A percentile compares a stretch with the other conserved stretches of the same genome.
Evolutionary conservation across 2,797 vertebrate genomes (phyloP).

Genomic region (Sandelia bainsii): DNA sequence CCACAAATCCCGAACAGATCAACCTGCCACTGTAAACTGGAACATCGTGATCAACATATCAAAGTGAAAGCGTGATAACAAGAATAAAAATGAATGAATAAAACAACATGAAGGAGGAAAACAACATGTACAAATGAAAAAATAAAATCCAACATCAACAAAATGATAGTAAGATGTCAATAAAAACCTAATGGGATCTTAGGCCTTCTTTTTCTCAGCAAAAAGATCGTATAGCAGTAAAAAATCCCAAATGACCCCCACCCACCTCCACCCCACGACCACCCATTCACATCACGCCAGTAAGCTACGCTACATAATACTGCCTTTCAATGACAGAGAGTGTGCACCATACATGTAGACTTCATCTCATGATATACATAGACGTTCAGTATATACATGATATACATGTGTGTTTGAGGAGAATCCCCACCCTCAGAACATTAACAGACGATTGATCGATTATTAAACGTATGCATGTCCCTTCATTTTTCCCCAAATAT

Average conservation of each 20-base stretch:
- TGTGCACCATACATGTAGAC: conserved; percentile 71
- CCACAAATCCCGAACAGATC: conserved; percentile 28
- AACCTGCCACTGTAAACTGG: conserved; percentile 58
- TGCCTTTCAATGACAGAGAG: conserved; percentile 74
- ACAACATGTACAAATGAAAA: conserved; percentile 73
- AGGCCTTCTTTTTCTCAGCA: conserved; percentile 71
- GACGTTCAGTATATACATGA: conserved; percentile 80
- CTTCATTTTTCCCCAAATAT: conserved; percentile 49
- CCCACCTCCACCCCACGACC: not conserved
- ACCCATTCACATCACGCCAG: conserved; percentile 46
- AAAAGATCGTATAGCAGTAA: conserved; percentile 78
- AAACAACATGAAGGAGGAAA: conserved; percentile 61
- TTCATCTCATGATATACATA: conserved; percentile 72
- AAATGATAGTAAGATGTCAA: conserved; percentile 41
- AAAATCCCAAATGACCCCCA: conserved; percentile 58
- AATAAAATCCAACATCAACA: conserved; percentile 57
- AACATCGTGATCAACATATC: conserved; percentile 52
- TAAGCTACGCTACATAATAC: conserved; percentile 85
- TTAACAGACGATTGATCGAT: conserved; percentile 21
- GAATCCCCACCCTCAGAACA: conserved; percentile 40
- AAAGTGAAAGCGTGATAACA: conserved; percentile 64
- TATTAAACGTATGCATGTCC: conserved; percentile 56
- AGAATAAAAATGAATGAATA: conserved; percentile 77
- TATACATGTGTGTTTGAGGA: conserved; percentile 74
- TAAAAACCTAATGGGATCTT: conserved; percentile 71